These are phyloP conservation scores for Corydoras sp. DNA, from an alignment of 2,113 vertebrate species.

Conservation along the genomic window DNA sequence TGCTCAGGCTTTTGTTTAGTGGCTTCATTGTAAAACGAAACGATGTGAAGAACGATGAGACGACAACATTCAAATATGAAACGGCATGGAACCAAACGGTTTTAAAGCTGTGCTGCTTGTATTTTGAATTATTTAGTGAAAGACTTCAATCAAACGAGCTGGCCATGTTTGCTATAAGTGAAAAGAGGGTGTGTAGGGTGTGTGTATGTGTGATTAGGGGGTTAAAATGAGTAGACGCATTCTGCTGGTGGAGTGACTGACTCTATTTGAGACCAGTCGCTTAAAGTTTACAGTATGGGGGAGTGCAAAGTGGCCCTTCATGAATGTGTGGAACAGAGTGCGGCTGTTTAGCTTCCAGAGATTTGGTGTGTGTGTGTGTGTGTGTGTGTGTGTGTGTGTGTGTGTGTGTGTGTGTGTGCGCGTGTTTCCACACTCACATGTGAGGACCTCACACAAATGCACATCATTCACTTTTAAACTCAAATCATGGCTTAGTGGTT, in stretches of 20 bases:
- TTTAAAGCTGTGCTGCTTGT: background rate
- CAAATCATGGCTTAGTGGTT: too few species aligned
- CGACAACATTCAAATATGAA: background rate
- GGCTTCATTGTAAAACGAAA: background rate
- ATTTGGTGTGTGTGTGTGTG: slow-evolving; percentile 30
- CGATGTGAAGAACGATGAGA: background rate
- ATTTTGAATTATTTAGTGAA: background rate
- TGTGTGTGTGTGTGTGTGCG: too few species aligned
- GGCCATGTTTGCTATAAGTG: background rate
- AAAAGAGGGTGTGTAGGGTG: background rate
- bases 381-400: background rate
- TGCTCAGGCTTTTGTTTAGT: background rate
- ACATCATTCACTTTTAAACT: too few species aligned
- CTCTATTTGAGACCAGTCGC: background rate
- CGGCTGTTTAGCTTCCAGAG: slow-evolving; percentile 21
- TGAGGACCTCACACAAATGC: too few species aligned
- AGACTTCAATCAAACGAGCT: background rate
- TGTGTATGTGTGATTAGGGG: background rate
- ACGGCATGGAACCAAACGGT: background rate
- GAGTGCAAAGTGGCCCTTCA: background rate
- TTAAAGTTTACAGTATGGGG: background rate
- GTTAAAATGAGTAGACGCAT: background rate
- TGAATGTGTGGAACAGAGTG: slow-evolving; percentile 13
- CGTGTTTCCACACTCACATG: too few species aligned
- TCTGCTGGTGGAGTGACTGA: background rate